Conservation (phyloP, 2,888 invertebrate species). For the Agrotis ipsilon region DNA sequence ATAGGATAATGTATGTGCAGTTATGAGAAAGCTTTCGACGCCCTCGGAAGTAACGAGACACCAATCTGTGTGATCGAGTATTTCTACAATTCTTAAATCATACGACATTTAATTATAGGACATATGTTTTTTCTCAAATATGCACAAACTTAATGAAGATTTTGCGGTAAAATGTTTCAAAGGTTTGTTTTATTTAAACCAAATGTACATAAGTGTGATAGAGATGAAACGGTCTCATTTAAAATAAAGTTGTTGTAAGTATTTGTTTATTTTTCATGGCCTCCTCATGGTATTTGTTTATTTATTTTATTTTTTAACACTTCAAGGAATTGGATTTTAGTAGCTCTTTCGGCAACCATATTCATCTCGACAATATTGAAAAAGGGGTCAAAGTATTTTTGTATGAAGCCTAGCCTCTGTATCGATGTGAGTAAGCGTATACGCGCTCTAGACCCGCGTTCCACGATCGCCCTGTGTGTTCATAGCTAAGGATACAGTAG, state of each 20-base stretch:
- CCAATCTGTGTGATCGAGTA: constrained; percentile 83
- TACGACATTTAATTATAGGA: constrained; percentile 81
- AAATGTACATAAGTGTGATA: constrained; percentile 91
- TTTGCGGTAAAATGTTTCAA: constrained; percentile 86
- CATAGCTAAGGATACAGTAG: no score
- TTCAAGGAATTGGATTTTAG: no score
- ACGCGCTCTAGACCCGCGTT: no score
- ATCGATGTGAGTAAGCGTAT: no score
- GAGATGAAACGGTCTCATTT: constrained; percentile 91
- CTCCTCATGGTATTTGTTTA: constrained; percentile 7
- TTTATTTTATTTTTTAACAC: no score
- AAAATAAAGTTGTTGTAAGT: constrained; percentile 91
- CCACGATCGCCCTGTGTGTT: no score
- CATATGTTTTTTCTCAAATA: constrained; percentile 87
- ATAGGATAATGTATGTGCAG: constrained; percentile 75
- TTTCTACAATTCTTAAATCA: constrained; percentile 81
- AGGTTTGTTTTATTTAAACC: constrained; percentile 90
- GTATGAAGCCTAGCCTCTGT: no score
- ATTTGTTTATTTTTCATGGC: constrained; percentile 69
- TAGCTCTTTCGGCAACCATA: no score
- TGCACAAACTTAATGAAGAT: constrained; percentile 89
- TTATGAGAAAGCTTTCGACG: constrained; percentile 70
- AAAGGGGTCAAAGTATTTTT: no score
- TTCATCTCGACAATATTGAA: no score
- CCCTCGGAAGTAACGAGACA: constrained; percentile 78